Evolutionary conservation across 2,113 vertebrate species (phyloP).

Genomic region (Syrmaticus mikado): DNA sequence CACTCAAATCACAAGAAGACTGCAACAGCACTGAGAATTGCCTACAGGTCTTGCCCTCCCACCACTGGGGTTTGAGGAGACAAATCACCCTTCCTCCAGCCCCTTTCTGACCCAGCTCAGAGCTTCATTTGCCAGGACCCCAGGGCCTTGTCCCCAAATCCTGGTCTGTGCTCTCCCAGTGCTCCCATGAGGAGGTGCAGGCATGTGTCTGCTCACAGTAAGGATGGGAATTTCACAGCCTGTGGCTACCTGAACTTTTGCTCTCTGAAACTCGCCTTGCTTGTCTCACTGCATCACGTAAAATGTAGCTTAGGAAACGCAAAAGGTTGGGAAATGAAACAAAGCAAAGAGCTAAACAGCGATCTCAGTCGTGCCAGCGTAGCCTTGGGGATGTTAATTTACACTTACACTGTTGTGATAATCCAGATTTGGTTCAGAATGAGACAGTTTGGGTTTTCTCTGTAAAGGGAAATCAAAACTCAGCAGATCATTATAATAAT

Average conservation of each 20-base stretch:
- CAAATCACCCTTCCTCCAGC: background rate
- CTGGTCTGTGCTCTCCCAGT: too few relatives aligned
- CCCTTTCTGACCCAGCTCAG: background rate
- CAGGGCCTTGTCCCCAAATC: background rate
- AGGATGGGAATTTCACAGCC: background rate
- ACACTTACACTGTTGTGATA: background rate
- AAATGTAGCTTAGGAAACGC: background rate
- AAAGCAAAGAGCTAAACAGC: background rate
- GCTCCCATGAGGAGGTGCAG: background rate
- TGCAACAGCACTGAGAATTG: background rate
- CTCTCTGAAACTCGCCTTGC: background rate
- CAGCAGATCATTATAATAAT: background rate
- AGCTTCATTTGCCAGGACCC: background rate
- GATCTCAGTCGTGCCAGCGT: background rate
- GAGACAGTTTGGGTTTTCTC: background rate
- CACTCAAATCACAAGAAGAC: background rate
- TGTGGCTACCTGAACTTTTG: background rate
- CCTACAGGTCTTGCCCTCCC: background rate
- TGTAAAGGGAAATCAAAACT: background rate
- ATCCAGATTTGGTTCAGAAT: background rate
- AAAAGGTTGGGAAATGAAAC: background rate
- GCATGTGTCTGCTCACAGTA: accelerated
- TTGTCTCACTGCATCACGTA: background rate
- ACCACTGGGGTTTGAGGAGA: accelerated
- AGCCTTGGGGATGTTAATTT: background rate